phyloP scores from a whole-genome alignment of 2,888 invertebrate species.

The Daptonema setosum region DNA sequence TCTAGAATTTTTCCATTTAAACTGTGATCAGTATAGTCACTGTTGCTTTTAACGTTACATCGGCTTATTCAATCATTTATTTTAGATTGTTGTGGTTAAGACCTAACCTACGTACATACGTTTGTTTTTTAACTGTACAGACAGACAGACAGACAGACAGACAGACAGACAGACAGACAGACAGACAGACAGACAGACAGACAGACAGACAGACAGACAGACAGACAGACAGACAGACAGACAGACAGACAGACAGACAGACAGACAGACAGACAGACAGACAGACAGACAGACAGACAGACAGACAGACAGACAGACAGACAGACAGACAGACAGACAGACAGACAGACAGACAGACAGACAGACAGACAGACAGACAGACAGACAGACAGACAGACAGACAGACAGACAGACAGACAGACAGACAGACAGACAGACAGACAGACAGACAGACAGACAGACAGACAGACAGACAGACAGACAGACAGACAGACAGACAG shows the following conservation, averaged over 20 bases:
- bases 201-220: constrained; percentile 2
- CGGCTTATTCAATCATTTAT: too few relatives aligned
- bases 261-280: constrained; percentile 3
- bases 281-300: constrained; percentile 2
- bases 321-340: constrained; percentile 3
- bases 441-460: constrained; percentile 4
- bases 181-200: constrained; percentile 3
- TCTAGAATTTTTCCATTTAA: too few relatives aligned
- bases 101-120: too few relatives aligned
- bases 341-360: constrained; percentile 4
- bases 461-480: constrained; percentile 5
- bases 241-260: constrained; percentile 2
- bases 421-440: constrained; percentile 3
- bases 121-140: too few relatives aligned
- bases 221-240: constrained; percentile 3
- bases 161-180: constrained; percentile 4
- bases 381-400: constrained; percentile 4
- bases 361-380: constrained; percentile 4
- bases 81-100: too few relatives aligned
- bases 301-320: neutral
- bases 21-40: too few relatives aligned
- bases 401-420: constrained; percentile 4
- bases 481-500: constrained; percentile 4
- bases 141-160: constrained; percentile 4
- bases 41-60: too few relatives aligned